phyloP scores from a whole-genome alignment of 2,888 invertebrate genomes.

The Graphium colonna region DNA sequence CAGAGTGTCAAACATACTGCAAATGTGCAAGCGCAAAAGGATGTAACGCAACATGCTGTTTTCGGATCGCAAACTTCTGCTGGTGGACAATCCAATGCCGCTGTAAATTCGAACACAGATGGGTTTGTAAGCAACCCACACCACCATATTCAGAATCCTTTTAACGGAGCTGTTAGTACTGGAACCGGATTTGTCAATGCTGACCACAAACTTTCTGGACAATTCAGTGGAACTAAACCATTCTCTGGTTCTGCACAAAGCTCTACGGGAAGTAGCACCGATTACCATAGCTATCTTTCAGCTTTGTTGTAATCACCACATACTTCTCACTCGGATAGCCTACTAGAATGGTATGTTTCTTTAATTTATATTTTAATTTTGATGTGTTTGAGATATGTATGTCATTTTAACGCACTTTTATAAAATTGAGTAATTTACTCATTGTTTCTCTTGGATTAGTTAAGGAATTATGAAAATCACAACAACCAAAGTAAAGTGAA shows the following conservation, averaged over 20 bases:
- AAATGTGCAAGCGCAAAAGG: conserved; percentile 11
- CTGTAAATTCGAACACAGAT: conserved; percentile 41
- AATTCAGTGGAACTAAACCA: conserved; percentile 29
- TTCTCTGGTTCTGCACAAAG: conserved; percentile 45
- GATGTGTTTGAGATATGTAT: too few species aligned
- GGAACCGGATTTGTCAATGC: conserved; percentile 1
- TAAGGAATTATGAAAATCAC: too few species aligned
- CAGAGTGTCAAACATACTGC: background rate
- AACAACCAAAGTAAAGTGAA: too few species aligned
- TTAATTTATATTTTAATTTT: conserved; percentile 16
- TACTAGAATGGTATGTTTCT: conserved; percentile 54
- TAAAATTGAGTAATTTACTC: background rate
- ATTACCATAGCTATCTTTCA: conserved; percentile 41
- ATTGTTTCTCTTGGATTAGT: too few species aligned
- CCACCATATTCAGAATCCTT: conserved; percentile 20
- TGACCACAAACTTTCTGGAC: conserved; percentile 24
- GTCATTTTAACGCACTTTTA: background rate
- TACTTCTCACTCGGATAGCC: conserved; percentile 56
- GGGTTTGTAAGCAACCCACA: conserved; percentile 32
- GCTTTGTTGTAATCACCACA: conserved; percentile 60
- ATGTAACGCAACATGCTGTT: conserved; percentile 23
- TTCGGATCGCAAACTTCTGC: conserved; percentile 30
- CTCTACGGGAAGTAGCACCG: conserved; percentile 40
- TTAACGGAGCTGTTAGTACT: conserved; percentile 32
- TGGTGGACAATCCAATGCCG: conserved; percentile 42